Evolutionary conservation across 2,797 vertebrate genomes (phyloP).

Genomic region (Erpetoichthys calabaricus): DNA sequence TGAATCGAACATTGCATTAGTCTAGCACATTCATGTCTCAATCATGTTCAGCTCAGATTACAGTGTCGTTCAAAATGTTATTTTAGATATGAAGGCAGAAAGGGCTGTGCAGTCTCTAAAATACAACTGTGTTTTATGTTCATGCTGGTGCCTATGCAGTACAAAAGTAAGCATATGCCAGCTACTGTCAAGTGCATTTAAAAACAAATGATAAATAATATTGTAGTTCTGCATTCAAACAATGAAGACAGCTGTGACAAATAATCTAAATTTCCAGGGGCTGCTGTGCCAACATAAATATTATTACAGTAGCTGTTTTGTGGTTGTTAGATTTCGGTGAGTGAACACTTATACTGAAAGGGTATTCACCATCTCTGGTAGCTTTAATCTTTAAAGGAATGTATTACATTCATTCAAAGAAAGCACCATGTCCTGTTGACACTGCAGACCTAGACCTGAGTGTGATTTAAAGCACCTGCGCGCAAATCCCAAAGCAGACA

Average conservation of each 20-base stretch:
- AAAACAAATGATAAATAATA: constrained; percentile 29
- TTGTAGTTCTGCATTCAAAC: constrained; percentile 43
- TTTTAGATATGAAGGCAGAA: too few relatives aligned
- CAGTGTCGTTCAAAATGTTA: too few relatives aligned
- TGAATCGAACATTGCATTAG: too few relatives aligned
- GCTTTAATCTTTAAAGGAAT: constrained; percentile 13
- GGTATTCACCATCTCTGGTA: constrained; percentile 6
- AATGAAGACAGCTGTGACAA: constrained; percentile 50
- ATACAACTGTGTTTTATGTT: constrained; percentile 9
- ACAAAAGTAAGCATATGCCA: neutral
- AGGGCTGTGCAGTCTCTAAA: too few relatives aligned
- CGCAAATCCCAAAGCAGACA: too few relatives aligned
- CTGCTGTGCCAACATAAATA: constrained; percentile 48
- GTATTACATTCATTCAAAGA: constrained; percentile 13
- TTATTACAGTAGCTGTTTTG: constrained; percentile 46
- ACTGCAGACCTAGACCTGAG: too few relatives aligned
- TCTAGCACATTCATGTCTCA: too few relatives aligned
- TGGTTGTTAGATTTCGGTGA: constrained; percentile 25
- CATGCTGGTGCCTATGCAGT: neutral
- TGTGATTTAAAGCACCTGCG: too few relatives aligned
- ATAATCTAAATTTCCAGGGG: constrained; percentile 41
- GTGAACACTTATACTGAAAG: constrained; percentile 11
- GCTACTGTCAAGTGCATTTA: constrained; percentile 7
- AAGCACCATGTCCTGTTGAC: neutral
- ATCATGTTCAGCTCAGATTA: too few relatives aligned